These are phyloP conservation scores for Patella pellucida DNA, from an alignment of 2,888 invertebrate species.

Conservation along the genomic window DNA sequence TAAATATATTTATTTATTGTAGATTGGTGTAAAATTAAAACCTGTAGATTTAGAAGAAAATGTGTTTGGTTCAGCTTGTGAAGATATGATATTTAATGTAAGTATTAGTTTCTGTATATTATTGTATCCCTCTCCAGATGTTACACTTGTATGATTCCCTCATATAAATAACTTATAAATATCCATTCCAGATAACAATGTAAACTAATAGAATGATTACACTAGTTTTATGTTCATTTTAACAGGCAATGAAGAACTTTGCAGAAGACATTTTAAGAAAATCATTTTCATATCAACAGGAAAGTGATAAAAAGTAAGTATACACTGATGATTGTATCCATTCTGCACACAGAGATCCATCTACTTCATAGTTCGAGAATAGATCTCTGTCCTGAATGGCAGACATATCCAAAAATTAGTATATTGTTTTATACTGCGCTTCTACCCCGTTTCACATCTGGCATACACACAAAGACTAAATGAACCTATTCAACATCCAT, in stretches of 20 bases:
- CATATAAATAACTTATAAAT: too few relatives aligned
- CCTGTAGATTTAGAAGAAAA: constrained; percentile 44
- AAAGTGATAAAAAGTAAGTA: background rate
- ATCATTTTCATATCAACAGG: constrained; percentile 44
- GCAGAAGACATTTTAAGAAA: constrained; percentile 51
- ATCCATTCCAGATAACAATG: too few relatives aligned
- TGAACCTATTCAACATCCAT: too few relatives aligned
- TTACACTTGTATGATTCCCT: too few relatives aligned
- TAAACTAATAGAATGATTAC: too few relatives aligned
- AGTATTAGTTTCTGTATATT: constrained; percentile 21
- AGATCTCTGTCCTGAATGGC: too few relatives aligned
- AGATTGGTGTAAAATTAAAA: constrained; percentile 53
- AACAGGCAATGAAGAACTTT: constrained; percentile 55
- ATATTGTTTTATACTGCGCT: too few relatives aligned
- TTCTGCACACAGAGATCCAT: too few relatives aligned
- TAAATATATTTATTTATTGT: constrained; percentile 19
- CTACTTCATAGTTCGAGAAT: too few relatives aligned
- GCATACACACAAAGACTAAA: too few relatives aligned
- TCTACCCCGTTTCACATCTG: too few relatives aligned
- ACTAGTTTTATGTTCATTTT: background rate
- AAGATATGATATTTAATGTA: constrained; percentile 44
- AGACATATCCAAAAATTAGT: too few relatives aligned
- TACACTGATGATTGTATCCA: background rate
- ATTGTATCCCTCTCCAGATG: background rate
- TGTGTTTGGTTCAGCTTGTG: constrained; percentile 35